Evolutionary conservation across 2,888 invertebrate genomes (phyloP).

Genomic region (Chrysolina oricalcia): DNA sequence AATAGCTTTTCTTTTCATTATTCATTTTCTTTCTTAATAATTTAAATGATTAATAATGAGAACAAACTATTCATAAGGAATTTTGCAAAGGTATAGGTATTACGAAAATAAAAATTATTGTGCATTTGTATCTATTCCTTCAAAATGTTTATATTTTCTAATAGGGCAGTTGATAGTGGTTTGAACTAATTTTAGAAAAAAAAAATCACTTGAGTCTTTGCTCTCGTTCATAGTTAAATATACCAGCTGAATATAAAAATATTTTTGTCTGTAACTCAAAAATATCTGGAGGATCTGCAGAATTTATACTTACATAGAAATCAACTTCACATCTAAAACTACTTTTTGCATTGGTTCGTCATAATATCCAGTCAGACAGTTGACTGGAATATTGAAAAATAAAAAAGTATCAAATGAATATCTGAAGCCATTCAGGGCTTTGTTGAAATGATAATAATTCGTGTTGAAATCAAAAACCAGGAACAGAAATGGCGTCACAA

Average conservation of each 20-base stretch:
- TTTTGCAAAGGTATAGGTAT: too few relatives aligned
- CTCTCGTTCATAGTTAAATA: too few relatives aligned
- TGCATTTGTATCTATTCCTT: too few relatives aligned
- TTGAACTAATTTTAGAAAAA: too few relatives aligned
- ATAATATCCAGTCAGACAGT: slow-evolving; percentile 62
- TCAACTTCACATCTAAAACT: slow-evolving; percentile 56
- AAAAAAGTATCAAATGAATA: slow-evolving; percentile 49
- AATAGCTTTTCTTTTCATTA: too few relatives aligned
- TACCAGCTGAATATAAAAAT: neutral
- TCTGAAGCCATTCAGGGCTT: slow-evolving; percentile 40
- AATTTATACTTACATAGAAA: slow-evolving; percentile 53
- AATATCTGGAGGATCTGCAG: neutral
- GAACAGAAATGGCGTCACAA: slow-evolving; percentile 57
- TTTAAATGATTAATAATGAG: too few relatives aligned
- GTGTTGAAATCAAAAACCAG: slow-evolving; percentile 46
- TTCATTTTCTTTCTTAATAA: too few relatives aligned
- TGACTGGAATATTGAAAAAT: slow-evolving; percentile 55
- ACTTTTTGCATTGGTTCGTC: slow-evolving; percentile 63
- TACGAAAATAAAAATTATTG: too few relatives aligned
- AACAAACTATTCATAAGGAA: too few relatives aligned
- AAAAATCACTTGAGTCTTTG: too few relatives aligned
- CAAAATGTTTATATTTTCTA: too few relatives aligned
- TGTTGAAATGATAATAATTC: slow-evolving; percentile 16
- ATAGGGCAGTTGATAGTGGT: too few relatives aligned
- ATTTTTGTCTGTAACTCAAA: neutral